Evolutionary conservation across 2,797 vertebrate genomes (phyloP).

Genomic region (Heteromormyrus szaboi): DNA sequence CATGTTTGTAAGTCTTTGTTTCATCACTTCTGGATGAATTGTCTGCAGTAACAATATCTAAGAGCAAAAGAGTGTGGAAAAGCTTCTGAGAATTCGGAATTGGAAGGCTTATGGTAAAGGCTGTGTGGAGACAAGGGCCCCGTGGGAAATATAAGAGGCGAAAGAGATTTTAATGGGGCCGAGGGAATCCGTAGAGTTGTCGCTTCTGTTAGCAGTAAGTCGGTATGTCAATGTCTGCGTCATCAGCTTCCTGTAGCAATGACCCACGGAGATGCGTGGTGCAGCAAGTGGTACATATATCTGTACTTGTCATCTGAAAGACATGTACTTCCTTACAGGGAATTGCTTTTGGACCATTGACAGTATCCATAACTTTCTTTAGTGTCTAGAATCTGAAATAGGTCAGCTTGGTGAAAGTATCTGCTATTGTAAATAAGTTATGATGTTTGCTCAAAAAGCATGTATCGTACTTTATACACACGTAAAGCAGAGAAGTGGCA

Average conservation of each 20-base stretch:
- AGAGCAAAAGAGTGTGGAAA: background rate
- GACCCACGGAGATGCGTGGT: background rate
- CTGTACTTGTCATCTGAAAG: background rate
- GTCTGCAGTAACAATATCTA: background rate
- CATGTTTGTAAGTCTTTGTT: background rate
- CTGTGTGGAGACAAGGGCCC: background rate
- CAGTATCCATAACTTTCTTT: background rate
- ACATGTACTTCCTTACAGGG: background rate
- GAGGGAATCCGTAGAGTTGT: background rate
- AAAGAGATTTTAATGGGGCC: background rate
- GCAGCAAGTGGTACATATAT: background rate
- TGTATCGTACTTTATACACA: background rate
- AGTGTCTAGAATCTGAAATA: background rate
- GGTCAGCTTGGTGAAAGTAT: background rate
- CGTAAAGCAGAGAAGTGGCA: background rate
- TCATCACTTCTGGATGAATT: background rate
- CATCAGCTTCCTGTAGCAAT: background rate
- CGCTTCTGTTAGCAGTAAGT: background rate
- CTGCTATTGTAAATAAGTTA: background rate
- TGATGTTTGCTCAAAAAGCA: background rate
- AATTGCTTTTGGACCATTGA: background rate
- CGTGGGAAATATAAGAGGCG: background rate
- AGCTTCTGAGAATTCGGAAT: background rate
- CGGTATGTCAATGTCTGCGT: background rate
- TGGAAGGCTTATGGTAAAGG: background rate